These are phyloP conservation scores for Xiphophorus couchianus DNA, from an alignment of 2,113 vertebrate genomes.

Conservation along the genomic window DNA sequence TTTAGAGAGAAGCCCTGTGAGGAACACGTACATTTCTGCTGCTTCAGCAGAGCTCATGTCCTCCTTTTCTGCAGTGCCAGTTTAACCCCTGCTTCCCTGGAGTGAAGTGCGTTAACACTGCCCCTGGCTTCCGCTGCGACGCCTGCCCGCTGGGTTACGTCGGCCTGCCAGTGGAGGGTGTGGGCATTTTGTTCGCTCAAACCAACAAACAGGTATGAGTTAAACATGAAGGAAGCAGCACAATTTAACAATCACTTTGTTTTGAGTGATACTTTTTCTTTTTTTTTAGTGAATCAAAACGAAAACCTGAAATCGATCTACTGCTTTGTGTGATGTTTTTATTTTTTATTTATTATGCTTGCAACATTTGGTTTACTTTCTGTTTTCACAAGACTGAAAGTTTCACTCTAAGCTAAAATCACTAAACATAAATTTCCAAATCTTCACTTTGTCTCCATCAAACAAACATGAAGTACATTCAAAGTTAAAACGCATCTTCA, in stretches of 20 bases:
- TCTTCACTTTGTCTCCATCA: too few relatives aligned
- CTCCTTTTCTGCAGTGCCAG: conserved; percentile 84
- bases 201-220: conserved; percentile 90
- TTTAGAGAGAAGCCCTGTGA: conserved; percentile 31
- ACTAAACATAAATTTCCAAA: too few relatives aligned
- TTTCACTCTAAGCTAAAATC: too few relatives aligned
- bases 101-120: conserved; percentile 91
- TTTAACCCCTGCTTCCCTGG: conserved; percentile 95
- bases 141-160: conserved; percentile 89
- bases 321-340: not conserved
- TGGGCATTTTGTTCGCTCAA: conserved; percentile 87
- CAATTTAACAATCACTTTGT: not conserved
- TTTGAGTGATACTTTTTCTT: too few relatives aligned
- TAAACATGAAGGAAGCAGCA: not conserved
- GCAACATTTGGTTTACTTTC: not conserved
- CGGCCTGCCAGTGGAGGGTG: conserved; percentile 84
- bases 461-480: too few relatives aligned
- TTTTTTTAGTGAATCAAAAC: not conserved
- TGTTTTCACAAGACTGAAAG: too few relatives aligned
- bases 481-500: too few relatives aligned
- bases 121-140: conserved; percentile 92
- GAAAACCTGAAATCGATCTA: not conserved
- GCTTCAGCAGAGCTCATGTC: conserved; percentile 34
- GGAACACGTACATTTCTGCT: conserved; percentile 34
- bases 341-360: not conserved